Conservation (phyloP, 2,113 vertebrate species). For the Dipodomys stephensi region DNA sequence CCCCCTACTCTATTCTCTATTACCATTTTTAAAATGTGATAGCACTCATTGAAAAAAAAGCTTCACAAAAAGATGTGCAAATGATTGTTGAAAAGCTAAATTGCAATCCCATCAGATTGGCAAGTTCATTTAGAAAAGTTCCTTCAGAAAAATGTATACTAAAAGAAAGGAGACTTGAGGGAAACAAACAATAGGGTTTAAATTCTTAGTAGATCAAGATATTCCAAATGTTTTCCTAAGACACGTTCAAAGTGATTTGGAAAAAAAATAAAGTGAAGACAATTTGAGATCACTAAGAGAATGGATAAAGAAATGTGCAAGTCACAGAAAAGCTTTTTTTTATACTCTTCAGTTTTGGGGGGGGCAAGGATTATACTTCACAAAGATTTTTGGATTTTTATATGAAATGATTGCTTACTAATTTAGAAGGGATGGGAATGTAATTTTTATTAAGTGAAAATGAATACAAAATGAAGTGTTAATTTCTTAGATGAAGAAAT, state of each 20-base stretch:
- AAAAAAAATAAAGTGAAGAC: slow-evolving; percentile 31
- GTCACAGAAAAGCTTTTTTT: slow-evolving; percentile 51
- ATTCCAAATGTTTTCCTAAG: slow-evolving; percentile 51
- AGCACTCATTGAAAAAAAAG: slow-evolving; percentile 1
- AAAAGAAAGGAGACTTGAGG: slow-evolving; percentile 43
- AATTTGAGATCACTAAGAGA: slow-evolving; percentile 55
- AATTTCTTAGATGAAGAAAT: slow-evolving; percentile 44
- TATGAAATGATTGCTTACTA: slow-evolving; percentile 36
- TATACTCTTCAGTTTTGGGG: too few species aligned
- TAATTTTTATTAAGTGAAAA: slow-evolving; percentile 43
- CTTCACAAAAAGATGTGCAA: background rate
- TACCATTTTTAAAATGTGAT: background rate
- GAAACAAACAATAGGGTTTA: slow-evolving; percentile 45
- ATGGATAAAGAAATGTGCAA: background rate
- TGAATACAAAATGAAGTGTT: slow-evolving; percentile 51
- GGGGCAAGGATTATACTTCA: slow-evolving; percentile 56
- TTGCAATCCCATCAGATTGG: background rate
- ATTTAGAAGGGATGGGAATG: slow-evolving; percentile 21
- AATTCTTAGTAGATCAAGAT: slow-evolving; percentile 24
- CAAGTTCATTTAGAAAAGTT: background rate
- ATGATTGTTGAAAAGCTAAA: background rate
- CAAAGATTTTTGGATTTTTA: slow-evolving; percentile 18
- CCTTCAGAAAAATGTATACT: slow-evolving; percentile 8
- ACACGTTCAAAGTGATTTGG: background rate
- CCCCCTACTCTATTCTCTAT: background rate